phyloP scores from a whole-genome alignment of 2,888 invertebrate genomes.

The Drosophila mimica region DNA sequence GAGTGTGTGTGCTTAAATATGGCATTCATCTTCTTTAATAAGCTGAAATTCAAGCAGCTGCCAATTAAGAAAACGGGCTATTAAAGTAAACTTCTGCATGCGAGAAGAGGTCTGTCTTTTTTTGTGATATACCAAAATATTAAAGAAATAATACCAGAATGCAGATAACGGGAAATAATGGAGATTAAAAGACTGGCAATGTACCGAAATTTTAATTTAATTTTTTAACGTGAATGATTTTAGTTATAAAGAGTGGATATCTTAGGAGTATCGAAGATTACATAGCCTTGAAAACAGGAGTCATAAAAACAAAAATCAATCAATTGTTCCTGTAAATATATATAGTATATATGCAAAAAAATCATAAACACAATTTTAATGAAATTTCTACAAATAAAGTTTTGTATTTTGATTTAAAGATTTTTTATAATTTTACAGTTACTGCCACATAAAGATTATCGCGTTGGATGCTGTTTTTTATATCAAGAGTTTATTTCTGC shows the following conservation, averaged over 20 bases:
- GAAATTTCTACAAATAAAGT: neutral
- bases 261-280: neutral
- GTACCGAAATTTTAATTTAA: accelerated
- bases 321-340: neutral
- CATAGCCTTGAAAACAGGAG: neutral
- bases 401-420: neutral
- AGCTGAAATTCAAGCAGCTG: slow-evolving; percentile 30
- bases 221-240: accelerated
- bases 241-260: neutral
- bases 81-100: slow-evolving; percentile 1
- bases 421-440: neutral
- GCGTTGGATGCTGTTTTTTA: neutral
- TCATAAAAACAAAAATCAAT: neutral
- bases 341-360: neutral
- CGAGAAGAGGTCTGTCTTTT: neutral
- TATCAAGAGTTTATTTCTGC: neutral
- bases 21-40: slow-evolving; percentile 25
- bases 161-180: accelerated
- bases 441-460: neutral
- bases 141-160: neutral
- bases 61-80: slow-evolving; percentile 6
- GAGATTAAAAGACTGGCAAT: neutral
- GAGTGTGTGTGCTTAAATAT: slow-evolving; percentile 8
- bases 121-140: neutral
- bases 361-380: neutral